Evolutionary conservation across 2,888 invertebrate species (phyloP).

Genomic region (Harmothoe impar): DNA sequence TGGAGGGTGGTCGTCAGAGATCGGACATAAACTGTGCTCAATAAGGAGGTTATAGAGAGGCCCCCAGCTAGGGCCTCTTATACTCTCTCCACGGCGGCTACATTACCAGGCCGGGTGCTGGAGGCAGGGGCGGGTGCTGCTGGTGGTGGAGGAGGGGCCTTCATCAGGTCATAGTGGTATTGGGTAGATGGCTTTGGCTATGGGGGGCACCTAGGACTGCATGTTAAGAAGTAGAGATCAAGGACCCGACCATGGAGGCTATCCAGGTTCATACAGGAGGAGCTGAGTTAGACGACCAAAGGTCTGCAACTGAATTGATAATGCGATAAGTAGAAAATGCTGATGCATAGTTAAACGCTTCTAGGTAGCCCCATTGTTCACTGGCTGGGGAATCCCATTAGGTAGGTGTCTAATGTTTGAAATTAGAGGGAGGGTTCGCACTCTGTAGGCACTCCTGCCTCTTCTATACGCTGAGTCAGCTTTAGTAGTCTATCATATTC

Average conservation of each 20-base stretch:
- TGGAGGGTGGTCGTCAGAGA: slow-evolving; percentile 38
- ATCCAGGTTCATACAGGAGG: neutral
- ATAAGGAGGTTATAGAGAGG: slow-evolving; percentile 41
- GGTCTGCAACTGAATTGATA: neutral
- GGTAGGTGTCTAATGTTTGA: neutral
- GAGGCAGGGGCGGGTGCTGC: neutral
- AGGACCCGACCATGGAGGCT: neutral
- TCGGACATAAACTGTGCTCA: slow-evolving; percentile 57
- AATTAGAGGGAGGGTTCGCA: neutral
- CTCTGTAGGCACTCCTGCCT: neutral
- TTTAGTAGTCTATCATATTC: too few species aligned
- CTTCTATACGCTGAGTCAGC: neutral
- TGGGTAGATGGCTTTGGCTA: neutral
- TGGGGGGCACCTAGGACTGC: slow-evolving; percentile 7
- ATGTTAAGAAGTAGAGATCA: neutral
- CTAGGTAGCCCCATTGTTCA: neutral
- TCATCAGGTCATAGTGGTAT: neutral
- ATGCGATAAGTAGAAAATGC: slow-evolving; percentile 21
- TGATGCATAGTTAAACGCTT: neutral
- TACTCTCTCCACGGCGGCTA: neutral
- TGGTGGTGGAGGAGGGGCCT: neutral
- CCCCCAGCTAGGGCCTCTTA: neutral
- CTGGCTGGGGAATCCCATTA: too few species aligned
- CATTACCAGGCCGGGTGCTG: neutral
- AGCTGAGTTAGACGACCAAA: neutral